These are phyloP conservation scores for Tetragnatha versicolor DNA, from an alignment of 1,140 invertebrate genomes.

Conservation along the genomic window DNA sequence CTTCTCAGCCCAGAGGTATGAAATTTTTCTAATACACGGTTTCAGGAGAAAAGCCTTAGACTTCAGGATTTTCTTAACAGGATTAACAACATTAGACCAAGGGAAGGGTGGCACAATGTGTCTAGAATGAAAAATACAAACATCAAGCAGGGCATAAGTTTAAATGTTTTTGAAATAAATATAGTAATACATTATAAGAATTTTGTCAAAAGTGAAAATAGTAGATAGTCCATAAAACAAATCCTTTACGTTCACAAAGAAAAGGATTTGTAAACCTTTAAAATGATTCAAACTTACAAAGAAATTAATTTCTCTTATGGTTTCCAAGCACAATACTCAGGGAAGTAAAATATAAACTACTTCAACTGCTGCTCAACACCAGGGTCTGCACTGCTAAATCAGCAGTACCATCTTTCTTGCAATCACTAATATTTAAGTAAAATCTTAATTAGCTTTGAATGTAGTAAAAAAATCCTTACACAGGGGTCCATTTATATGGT, in stretches of 20 bases:
- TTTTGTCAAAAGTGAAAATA: background rate
- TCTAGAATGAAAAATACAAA: background rate
- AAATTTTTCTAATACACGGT: slow-evolving; percentile 28
- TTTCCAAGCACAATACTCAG: background rate
- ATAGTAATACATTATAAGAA: background rate
- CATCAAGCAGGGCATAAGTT: background rate
- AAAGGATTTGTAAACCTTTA: background rate
- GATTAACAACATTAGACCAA: slow-evolving; percentile 7
- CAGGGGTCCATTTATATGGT: background rate
- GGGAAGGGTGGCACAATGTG: slow-evolving; percentile 12
- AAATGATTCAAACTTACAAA: background rate
- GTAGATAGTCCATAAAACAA: background rate
- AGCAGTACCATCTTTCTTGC: background rate
- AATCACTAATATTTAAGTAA: background rate
- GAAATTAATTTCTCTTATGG: background rate
- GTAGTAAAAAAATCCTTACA: slow-evolving; percentile 13
- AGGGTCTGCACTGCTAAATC: background rate
- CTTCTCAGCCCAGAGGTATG: slow-evolving; percentile 35
- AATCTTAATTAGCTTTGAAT: background rate
- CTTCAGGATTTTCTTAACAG: background rate
- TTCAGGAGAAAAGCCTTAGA: slow-evolving; percentile 7
- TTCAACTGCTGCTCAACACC: background rate
- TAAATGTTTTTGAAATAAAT: background rate
- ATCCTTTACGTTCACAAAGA: background rate
- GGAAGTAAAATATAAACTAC: background rate